phyloP scores from a whole-genome alignment of 2,888 invertebrate species.

The Elmis aenea region DNA sequence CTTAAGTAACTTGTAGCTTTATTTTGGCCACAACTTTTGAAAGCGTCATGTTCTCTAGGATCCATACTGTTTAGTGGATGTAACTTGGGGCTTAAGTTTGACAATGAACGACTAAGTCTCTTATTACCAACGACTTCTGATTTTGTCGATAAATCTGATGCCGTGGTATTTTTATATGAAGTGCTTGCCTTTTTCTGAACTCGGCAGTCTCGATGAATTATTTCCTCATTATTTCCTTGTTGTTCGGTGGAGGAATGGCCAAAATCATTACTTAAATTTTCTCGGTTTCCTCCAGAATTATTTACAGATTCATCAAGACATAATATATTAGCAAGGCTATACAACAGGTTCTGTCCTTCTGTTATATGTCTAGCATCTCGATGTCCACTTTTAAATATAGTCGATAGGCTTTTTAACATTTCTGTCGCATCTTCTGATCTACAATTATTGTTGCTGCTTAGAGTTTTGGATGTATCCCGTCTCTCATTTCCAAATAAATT shows the following conservation, averaged over 20 bases:
- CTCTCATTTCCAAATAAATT: slow-evolving; percentile 9
- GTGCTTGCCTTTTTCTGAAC: slow-evolving; percentile 5
- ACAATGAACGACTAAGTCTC: slow-evolving; percentile 16
- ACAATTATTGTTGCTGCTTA: slow-evolving; percentile 7
- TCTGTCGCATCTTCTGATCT: slow-evolving; percentile 21
- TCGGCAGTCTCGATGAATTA: too few species aligned
- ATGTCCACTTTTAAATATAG: slow-evolving; percentile 19
- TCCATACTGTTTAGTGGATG: neutral
- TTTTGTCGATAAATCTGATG: slow-evolving; percentile 13
- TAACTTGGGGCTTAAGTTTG: slow-evolving; percentile 1
- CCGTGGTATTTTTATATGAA: slow-evolving; percentile 9
- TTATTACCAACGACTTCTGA: slow-evolving; percentile 2
- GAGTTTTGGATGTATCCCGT: slow-evolving; percentile 7
- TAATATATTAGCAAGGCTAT: slow-evolving; percentile 22
- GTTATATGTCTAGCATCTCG: slow-evolving; percentile 16
- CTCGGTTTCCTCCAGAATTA: slow-evolving; percentile 2
- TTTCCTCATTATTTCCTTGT: slow-evolving; percentile 8
- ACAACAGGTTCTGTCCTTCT: slow-evolving; percentile 23
- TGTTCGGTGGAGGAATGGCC: slow-evolving; percentile 22
- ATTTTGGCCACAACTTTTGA: neutral
- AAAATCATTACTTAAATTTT: slow-evolving; percentile 20
- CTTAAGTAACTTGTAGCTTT: too few species aligned
- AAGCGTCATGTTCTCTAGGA: neutral
- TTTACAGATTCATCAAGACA: slow-evolving; percentile 10
- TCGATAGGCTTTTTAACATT: slow-evolving; percentile 22